Base-by-base conservation (phyloP, 2,888 invertebrate genomes). In the Abrostola triplasia region DNA sequence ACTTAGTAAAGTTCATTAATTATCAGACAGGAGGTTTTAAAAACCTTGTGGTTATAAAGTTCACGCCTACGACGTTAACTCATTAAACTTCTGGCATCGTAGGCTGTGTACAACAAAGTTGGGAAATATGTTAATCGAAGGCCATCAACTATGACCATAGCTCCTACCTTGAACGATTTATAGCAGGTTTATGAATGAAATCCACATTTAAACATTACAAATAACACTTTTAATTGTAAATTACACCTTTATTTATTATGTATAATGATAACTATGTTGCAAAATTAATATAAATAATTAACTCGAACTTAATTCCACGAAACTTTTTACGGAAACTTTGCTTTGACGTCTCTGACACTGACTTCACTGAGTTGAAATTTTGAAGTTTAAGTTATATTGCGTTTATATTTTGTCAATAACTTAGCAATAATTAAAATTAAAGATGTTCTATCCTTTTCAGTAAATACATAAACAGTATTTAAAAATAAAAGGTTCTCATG, bases 101-200 rank as follows among this genome's bases (percentile, higher is more conserved):
- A 88, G 89, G 89, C 77, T 84, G 90, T 76, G 82, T 83, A 81
- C 58, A 63, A 83, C 84, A 77, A 88, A 87, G 89, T 92, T 92
- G 86, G 88, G 92, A 92, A 93, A 93, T 92, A 91, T 86, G 87
- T 82, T 81, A 85, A 84, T 84, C 85, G 93, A 92, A 93, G 93
- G 93, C 91, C 92, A 89, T 84, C 90, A 88, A 90, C 84, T 88
- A 84, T 67, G 79, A 84, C 77, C 73, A 77, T 72, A 79, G 73
- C 73, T 80, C 84, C 81, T 85, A 88, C 86, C 82, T 85, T 79
- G 70, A 79, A 71, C 67, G 67, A 56, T 67, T 57, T 69, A 64
- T 36, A 61, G 56, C 11, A 56, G 56, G 38, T 54, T 67, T 58
- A 68, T 77, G 70, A 77, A 75, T 81, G 61, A 76, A 73, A 67